A percentile compares a stretch with the other conserved stretches of the same genome.
Evolutionary conservation across 1,140 invertebrate species (phyloP).

Genomic region (Choristoneura fumiferana): DNA sequence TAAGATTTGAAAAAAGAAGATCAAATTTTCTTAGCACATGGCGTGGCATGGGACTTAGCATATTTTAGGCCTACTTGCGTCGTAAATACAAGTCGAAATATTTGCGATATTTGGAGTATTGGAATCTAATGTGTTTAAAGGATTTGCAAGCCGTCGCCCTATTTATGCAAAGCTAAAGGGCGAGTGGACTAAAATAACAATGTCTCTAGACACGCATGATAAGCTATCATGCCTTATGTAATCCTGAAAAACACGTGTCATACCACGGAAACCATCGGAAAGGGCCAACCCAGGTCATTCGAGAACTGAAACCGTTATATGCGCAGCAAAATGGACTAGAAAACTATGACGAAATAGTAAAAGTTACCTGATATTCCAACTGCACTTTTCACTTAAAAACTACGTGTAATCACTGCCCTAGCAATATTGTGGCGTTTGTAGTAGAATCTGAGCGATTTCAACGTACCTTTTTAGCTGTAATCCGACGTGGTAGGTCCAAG

Average conservation of each 20-base stretch:
- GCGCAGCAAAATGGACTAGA: conserved; percentile 7
- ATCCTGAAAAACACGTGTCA: conserved; percentile 13
- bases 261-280: background rate
- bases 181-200: conserved; percentile 15
- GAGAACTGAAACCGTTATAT: conserved; percentile 10
- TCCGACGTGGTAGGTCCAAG: conserved; percentile 50
- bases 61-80: background rate
- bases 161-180: conserved; percentile 15
- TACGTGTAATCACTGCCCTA: background rate
- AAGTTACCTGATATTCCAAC: conserved; percentile 1
- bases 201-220: conserved; percentile 9
- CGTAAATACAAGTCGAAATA: background rate
- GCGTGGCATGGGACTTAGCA: background rate
- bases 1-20: background rate
- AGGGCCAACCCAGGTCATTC: background rate
- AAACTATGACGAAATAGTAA: conserved; percentile 16
- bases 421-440: background rate
- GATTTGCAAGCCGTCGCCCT: conserved; percentile 4
- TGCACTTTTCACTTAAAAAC: background rate
- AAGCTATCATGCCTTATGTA: conserved; percentile 17
- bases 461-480: conserved; percentile 66
- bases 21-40: background rate
- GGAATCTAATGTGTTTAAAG: background rate
- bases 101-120: background rate
- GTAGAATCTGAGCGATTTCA: conserved; percentile 6